These are phyloP conservation scores for Campoplex nolae DNA, from an alignment of 2,888 invertebrate genomes.

Conservation along the genomic window DNA sequence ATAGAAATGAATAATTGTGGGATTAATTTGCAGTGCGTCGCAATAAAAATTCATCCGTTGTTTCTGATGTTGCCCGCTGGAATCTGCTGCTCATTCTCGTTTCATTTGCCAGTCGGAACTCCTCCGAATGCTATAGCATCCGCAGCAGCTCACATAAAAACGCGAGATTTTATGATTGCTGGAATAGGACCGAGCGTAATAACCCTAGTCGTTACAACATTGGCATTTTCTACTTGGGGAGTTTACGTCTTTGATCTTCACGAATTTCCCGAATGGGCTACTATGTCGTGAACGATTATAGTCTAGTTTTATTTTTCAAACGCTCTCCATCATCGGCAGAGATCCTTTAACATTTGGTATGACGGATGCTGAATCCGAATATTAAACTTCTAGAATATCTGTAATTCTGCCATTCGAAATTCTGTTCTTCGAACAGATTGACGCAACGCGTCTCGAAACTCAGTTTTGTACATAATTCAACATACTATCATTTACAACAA, in stretches of 20 bases:
- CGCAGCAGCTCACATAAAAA: conserved; percentile 92
- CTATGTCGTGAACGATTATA: conserved; percentile 11
- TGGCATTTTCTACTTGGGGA: conserved; percentile 92
- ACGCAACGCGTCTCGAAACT: conserved; percentile 18
- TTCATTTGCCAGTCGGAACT: conserved; percentile 97
- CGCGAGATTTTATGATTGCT: conserved; percentile 92
- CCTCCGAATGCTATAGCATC: conserved; percentile 98
- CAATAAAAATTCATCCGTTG: conserved; percentile 92
- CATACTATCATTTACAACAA: conserved; percentile 18
- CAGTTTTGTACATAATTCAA: conserved; percentile 61
- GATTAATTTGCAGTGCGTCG: conserved; percentile 87
- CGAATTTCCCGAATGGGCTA: conserved; percentile 88
- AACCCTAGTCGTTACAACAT: conserved; percentile 89
- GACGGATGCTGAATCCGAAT: background rate
- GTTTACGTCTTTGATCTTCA: conserved; percentile 88
- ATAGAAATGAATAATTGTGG: background rate
- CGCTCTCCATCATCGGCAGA: background rate
- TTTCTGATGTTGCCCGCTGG: conserved; percentile 96
- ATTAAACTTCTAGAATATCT: background rate
- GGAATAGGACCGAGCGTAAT: conserved; percentile 92
- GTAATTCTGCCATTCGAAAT: conserved; percentile 2
- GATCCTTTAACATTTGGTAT: conserved; percentile 10
- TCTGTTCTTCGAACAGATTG: background rate
- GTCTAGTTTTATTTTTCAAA: background rate
- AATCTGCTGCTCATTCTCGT: conserved; percentile 95